Conservation (phyloP, 2,888 invertebrate species). For the Ophioninae sp. region DNA sequence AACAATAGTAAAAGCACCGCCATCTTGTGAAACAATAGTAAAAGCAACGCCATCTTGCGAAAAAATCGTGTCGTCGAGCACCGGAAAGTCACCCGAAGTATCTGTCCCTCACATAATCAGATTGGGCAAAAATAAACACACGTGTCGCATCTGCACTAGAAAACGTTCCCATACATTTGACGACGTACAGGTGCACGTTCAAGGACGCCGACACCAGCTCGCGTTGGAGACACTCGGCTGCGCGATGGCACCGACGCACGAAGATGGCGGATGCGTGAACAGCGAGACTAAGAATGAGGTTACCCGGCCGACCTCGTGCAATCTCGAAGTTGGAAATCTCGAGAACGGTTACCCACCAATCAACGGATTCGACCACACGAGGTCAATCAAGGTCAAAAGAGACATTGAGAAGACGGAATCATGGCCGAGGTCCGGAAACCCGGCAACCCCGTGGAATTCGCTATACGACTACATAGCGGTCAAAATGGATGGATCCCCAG, state of each 20-base stretch:
- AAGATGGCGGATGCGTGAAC: neutral
- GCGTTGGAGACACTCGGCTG: conserved; percentile 33
- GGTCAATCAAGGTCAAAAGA: conserved; percentile 24
- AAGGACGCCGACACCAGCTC: neutral
- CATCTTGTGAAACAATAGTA: too few relatives aligned
- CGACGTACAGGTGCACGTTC: conserved; percentile 7
- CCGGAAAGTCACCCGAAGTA: neutral
- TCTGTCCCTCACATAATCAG: neutral
- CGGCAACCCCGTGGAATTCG: neutral
- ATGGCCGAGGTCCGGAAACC: neutral
- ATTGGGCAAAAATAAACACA: neutral
- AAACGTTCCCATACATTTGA: neutral
- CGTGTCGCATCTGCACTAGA: neutral
- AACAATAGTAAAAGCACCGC: neutral
- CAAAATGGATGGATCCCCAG: neutral
- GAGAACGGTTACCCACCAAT: conserved; percentile 37
- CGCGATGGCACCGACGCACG: neutral
- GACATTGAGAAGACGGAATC: neutral
- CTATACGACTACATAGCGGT: neutral
- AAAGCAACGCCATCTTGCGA: too few relatives aligned
- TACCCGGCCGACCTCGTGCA: neutral
- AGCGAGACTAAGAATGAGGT: neutral
- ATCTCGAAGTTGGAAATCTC: neutral
- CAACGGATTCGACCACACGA: conserved; percentile 31
- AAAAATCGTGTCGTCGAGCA: neutral